phyloP scores from a whole-genome alignment of 2,888 invertebrate genomes.

The Synanthedon myopaeformis region DNA sequence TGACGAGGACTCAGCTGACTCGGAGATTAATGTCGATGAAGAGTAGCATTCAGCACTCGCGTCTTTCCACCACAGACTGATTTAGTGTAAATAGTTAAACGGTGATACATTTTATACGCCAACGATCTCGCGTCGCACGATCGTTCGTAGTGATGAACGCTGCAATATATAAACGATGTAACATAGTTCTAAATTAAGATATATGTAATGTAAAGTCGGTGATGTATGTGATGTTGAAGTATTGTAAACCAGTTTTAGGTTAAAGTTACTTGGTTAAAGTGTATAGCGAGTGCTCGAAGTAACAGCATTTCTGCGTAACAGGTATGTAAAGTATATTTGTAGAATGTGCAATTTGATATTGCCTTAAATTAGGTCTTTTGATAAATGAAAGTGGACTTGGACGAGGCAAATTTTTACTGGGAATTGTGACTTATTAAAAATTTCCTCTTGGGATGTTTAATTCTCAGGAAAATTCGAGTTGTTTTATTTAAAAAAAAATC shows the following conservation, averaged over 20 bases:
- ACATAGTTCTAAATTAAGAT: conserved; percentile 34
- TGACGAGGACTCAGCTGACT: conserved; percentile 65
- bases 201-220: conserved; percentile 33
- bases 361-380: background rate
- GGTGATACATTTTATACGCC: conserved; percentile 16
- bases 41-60: conserved; percentile 32
- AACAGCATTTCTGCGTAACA: conserved; percentile 36
- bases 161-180: conserved; percentile 37
- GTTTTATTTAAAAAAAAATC: too few relatives aligned
- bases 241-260: conserved; percentile 43
- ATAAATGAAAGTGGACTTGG: background rate
- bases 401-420: too few relatives aligned
- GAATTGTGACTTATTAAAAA: too few relatives aligned
- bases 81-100: conserved; percentile 4
- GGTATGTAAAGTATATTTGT: conserved; percentile 46
- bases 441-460: too few relatives aligned
- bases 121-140: conserved; percentile 6
- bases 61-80: conserved; percentile 1
- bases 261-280: conserved; percentile 44
- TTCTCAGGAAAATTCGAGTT: too few relatives aligned
- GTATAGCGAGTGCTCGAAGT: conserved; percentile 49
- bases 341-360: conserved; percentile 15
- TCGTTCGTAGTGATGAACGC: conserved; percentile 29
- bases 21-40: conserved; percentile 66
- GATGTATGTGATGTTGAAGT: conserved; percentile 49